Conservation (phyloP, 1,140 invertebrate species). For the Ostrea denselamellosa region DNA sequence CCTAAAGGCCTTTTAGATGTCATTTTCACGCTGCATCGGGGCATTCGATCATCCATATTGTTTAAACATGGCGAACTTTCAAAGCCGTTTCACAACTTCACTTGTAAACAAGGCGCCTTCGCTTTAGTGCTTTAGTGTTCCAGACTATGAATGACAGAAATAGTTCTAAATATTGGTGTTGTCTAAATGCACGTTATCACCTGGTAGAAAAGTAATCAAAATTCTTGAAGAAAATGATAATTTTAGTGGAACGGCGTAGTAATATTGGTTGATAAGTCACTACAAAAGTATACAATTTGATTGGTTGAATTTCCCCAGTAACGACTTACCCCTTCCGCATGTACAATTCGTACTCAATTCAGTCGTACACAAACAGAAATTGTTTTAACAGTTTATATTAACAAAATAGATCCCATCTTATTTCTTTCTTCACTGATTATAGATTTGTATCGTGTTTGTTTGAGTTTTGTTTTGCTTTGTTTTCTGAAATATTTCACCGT, state of each 20-base stretch:
- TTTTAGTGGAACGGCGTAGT: background rate
- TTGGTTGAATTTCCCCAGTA: conserved; percentile 21
- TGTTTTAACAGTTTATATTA: no score
- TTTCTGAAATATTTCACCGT: no score
- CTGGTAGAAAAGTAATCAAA: background rate
- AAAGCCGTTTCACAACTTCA: conserved; percentile 42
- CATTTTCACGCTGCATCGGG: conserved; percentile 47
- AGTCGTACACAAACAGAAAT: background rate
- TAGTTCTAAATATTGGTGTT: background rate
- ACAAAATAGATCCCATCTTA: no score
- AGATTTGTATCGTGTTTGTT: no score
- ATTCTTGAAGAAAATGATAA: background rate
- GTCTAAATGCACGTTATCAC: background rate
- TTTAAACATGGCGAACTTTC: conserved; percentile 63
- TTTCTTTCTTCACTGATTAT: no score
- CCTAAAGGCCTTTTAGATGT: conserved; percentile 42
- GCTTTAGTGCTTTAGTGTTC: background rate
- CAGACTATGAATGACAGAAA: background rate
- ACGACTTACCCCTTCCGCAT: conserved; percentile 33
- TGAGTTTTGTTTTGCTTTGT: no score
- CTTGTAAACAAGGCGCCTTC: conserved; percentile 47
- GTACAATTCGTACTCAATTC: background rate
- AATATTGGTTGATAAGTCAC: conserved; percentile 36
- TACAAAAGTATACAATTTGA: conserved; percentile 15
- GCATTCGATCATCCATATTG: conserved; percentile 59